Percentiles rank a stretch among this genome's conserved stretches.
Evolutionary conservation across 1,140 invertebrate genomes (phyloP).

Genomic region (Reticulitermes speratus): DNA sequence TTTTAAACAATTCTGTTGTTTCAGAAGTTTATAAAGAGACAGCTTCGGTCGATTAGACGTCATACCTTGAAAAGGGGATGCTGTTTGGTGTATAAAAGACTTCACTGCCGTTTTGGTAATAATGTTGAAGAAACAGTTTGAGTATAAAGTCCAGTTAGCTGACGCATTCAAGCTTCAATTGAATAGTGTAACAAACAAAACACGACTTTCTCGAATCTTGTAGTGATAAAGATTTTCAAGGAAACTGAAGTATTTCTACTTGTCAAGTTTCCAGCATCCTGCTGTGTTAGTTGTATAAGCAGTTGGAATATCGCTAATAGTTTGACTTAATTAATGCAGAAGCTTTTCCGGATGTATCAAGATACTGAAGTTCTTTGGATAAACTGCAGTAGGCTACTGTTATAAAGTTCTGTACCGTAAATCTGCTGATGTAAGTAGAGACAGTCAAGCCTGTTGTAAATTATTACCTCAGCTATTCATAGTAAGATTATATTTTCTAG

Average conservation of each 20-base stretch:
- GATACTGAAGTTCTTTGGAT: neutral
- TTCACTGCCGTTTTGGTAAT: neutral
- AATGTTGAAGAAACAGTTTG: neutral
- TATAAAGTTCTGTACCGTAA: neutral
- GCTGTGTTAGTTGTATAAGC: neutral
- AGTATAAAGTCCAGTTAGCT: neutral
- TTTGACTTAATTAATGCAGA: neutral
- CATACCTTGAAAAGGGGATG: neutral
- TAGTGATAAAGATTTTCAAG: neutral
- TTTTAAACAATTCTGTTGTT: too few species aligned
- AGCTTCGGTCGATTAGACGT: too few species aligned
- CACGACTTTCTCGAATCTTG: neutral
- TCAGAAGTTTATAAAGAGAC: too few species aligned
- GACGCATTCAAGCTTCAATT: neutral
- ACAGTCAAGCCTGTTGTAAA: neutral
- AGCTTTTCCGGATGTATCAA: neutral
- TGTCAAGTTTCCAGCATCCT: slow-evolving; percentile 17
- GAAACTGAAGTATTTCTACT: neutral
- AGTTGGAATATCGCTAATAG: neutral
- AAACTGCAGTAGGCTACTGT: neutral
- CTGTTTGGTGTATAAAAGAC: neutral
- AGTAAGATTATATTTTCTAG: neutral
- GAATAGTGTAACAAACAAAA: neutral
- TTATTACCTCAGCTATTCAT: neutral
- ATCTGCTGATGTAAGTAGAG: neutral